Conservation (phyloP, 2,888 invertebrate genomes). For the Caenorhabditis sp. region DNA sequence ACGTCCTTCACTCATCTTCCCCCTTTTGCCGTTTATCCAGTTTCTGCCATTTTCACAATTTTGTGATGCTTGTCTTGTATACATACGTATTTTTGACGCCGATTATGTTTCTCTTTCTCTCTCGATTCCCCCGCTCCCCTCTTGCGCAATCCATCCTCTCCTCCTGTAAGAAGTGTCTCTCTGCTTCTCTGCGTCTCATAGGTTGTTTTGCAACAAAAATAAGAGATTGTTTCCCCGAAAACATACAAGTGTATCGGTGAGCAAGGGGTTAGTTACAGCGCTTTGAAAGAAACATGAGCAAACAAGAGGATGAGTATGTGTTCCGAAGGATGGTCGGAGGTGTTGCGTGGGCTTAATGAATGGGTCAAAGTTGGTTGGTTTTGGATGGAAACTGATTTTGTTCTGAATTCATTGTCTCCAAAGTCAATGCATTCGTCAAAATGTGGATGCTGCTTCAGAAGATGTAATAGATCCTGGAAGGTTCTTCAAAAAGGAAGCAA, state of each 20-base stretch:
- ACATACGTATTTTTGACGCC: slow-evolving; percentile 38
- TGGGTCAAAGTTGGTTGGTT: no score
- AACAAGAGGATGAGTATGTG: slow-evolving; percentile 8
- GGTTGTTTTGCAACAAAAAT: slow-evolving; percentile 8
- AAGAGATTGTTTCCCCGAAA: slow-evolving; percentile 16
- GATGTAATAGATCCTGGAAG: no score
- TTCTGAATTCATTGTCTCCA: no score
- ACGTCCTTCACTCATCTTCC: slow-evolving; percentile 4
- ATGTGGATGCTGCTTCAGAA: no score
- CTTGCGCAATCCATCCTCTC: slow-evolving; percentile 47
- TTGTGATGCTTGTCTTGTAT: slow-evolving; percentile 19
- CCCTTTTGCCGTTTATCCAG: slow-evolving; percentile 44
- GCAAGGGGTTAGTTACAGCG: slow-evolving; percentile 24
- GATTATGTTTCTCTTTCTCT: slow-evolving; percentile 35
- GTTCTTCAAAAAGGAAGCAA: no score
- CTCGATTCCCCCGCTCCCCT: slow-evolving; percentile 28
- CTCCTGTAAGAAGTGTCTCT: slow-evolving; percentile 18
- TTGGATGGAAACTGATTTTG: neutral
- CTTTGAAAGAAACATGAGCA: slow-evolving; percentile 25
- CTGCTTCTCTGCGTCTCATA: slow-evolving; percentile 27
- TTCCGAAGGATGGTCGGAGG: no score
- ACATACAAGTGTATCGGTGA: slow-evolving; percentile 18
- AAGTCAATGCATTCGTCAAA: no score
- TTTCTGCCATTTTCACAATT: slow-evolving; percentile 53
- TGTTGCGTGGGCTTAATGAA: no score